Percentiles rank a stretch among this genome's conserved stretches.
phyloP scores from a whole-genome alignment of 2,888 invertebrate genomes.

The Tinea semifulvella region DNA sequence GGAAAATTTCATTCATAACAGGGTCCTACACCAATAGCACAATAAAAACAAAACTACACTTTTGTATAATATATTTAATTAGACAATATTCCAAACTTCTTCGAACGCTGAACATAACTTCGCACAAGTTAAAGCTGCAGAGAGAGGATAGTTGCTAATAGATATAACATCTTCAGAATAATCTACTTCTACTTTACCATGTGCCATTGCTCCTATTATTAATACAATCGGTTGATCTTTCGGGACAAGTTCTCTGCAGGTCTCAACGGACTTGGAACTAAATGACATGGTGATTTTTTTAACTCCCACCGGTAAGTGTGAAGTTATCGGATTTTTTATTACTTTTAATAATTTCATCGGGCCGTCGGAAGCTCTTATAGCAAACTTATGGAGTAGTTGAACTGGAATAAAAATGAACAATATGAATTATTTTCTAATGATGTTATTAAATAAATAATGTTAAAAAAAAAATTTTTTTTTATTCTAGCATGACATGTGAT shows the following conservation, averaged over 20 bases:
- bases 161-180: slow-evolving; percentile 92
- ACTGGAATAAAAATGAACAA: too few species aligned
- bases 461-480: too few species aligned
- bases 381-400: slow-evolving; percentile 94
- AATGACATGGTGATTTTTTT: slow-evolving; percentile 91
- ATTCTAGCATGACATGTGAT: too few species aligned
- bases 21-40: too few species aligned
- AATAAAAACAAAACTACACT: neutral
- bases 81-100: slow-evolving; percentile 87
- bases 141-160: slow-evolving; percentile 95
- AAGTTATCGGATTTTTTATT: slow-evolving; percentile 94
- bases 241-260: slow-evolving; percentile 82
- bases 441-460: too few species aligned
- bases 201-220: slow-evolving; percentile 97
- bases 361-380: slow-evolving; percentile 89
- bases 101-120: slow-evolving; percentile 96
- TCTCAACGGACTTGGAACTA: slow-evolving; percentile 74
- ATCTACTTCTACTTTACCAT: slow-evolving; percentile 88
- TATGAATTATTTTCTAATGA: slow-evolving; percentile 7
- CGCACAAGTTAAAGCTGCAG: slow-evolving; percentile 95
- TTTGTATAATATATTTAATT: slow-evolving; percentile 24
- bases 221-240: slow-evolving; percentile 86
- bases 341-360: slow-evolving; percentile 92
- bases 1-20: neutral
- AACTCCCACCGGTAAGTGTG: slow-evolving; percentile 95